phyloP scores from a whole-genome alignment of 2,797 vertebrate species.

The Phoxinus dragarum region DNA sequence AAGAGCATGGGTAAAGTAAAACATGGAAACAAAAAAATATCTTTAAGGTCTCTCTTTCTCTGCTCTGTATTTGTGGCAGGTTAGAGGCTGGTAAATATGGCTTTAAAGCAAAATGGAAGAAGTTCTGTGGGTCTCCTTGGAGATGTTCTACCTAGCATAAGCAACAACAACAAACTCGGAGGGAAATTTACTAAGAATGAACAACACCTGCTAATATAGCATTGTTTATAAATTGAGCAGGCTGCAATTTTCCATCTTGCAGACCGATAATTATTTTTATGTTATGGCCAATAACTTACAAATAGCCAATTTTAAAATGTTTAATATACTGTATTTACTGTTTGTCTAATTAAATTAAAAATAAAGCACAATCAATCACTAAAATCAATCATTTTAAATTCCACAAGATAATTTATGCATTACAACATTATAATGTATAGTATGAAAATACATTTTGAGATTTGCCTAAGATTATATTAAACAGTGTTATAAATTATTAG shows the following conservation, averaged over 20 bases:
- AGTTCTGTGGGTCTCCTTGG: neutral
- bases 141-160: neutral
- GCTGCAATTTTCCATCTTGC: neutral
- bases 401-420: neutral
- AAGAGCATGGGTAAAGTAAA: neutral
- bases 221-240: neutral
- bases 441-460: neutral
- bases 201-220: too few relatives aligned
- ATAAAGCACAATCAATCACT: neutral
- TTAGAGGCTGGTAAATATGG: neutral
- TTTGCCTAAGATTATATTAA: neutral
- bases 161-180: neutral
- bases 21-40: slow-evolving; percentile 6
- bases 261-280: neutral
- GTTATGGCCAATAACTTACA: neutral
- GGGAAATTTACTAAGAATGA: neutral
- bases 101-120: slow-evolving; percentile 12
- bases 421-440: neutral
- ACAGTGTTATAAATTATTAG: neutral
- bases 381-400: neutral
- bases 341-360: neutral
- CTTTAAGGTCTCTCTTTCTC: slow-evolving; percentile 10
- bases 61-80: neutral
- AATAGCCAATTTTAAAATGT: neutral
- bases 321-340: neutral